These are phyloP conservation scores for Drosophila nigromelanica DNA, from an alignment of 1,140 invertebrate genomes.

Conservation along the genomic window DNA sequence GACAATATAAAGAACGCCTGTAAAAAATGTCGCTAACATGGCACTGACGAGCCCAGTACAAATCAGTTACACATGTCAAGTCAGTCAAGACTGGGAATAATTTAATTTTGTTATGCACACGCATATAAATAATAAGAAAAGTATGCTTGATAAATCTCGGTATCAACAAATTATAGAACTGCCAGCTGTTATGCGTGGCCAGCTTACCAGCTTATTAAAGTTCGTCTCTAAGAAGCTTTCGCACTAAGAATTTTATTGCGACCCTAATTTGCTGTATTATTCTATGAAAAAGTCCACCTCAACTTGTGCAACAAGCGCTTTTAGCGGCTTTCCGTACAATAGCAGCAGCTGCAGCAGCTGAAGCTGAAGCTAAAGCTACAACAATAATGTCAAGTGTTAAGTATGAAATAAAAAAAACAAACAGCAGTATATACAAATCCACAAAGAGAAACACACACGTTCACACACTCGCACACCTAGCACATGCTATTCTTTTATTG, in stretches of 20 bases:
- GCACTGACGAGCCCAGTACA: too few species aligned
- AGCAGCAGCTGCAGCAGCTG: neutral
- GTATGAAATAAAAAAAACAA: conserved; percentile 32
- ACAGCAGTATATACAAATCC: too few species aligned
- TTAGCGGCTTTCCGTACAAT: conserved; percentile 34
- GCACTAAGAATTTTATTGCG: conserved; percentile 14
- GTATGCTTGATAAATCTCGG: too few species aligned
- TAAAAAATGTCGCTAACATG: too few species aligned
- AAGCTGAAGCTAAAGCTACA: neutral
- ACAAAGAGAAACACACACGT: too few species aligned
- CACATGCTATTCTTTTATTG: too few species aligned
- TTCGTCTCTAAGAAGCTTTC: conserved; percentile 21
- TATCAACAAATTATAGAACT: conserved; percentile 29
- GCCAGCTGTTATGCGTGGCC: conserved; percentile 43
- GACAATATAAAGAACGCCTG: too few species aligned
- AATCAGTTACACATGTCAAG: too few species aligned
- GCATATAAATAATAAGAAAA: too few species aligned
- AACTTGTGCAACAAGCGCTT: conserved; percentile 4
- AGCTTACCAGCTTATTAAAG: neutral
- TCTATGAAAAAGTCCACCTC: neutral
- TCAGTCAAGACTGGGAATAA: too few species aligned
- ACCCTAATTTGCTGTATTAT: conserved; percentile 11
- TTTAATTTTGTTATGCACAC: too few species aligned
- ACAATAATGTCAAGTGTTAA: conserved; percentile 11
- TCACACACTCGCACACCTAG: too few species aligned